A percentile compares a stretch with the other conserved stretches of the same genome.
Evolutionary conservation across 2,888 invertebrate genomes (phyloP).

Genomic region (Drosophila prolongata): DNA sequence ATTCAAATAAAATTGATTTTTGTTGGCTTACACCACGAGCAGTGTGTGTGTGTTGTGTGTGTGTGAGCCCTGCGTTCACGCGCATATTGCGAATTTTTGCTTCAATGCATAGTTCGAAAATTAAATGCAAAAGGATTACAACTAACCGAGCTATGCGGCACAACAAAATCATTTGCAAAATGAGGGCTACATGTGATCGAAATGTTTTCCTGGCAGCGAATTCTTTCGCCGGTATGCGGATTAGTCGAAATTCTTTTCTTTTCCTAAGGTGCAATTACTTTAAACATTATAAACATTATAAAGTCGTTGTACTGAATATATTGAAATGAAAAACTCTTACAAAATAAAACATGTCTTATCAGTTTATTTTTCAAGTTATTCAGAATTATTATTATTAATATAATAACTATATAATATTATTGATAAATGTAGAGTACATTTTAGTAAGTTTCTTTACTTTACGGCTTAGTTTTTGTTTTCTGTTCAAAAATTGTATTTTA

Average conservation of each 20-base stretch:
- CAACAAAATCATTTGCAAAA: constrained; percentile 43
- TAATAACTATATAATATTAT: no score
- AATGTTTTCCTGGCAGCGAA: constrained; percentile 21
- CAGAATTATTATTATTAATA: no score
- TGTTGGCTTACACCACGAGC: constrained; percentile 27
- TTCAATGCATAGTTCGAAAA: constrained; percentile 57
- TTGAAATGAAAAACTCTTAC: no score
- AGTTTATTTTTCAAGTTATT: no score
- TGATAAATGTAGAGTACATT: no score
- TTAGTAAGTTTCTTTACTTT: no score
- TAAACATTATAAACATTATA: not conserved
- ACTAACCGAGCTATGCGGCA: constrained; percentile 43
- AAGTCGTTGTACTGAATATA: no score
- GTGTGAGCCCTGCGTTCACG: constrained; percentile 20
- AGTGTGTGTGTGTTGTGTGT: constrained; percentile 4
- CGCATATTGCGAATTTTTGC: constrained; percentile 70
- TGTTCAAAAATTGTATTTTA: no score
- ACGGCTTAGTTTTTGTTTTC: no score
- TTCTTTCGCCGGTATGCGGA: constrained; percentile 29
- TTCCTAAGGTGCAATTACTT: not conserved
- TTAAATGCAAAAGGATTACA: constrained; percentile 47
- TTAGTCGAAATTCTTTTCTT: constrained; percentile 17
- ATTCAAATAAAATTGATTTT: constrained; percentile 81
- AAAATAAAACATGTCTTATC: no score
- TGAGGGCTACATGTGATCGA: constrained; percentile 36